Conservation (phyloP, 2,113 vertebrate species). For the Lathamus discolor region DNA sequence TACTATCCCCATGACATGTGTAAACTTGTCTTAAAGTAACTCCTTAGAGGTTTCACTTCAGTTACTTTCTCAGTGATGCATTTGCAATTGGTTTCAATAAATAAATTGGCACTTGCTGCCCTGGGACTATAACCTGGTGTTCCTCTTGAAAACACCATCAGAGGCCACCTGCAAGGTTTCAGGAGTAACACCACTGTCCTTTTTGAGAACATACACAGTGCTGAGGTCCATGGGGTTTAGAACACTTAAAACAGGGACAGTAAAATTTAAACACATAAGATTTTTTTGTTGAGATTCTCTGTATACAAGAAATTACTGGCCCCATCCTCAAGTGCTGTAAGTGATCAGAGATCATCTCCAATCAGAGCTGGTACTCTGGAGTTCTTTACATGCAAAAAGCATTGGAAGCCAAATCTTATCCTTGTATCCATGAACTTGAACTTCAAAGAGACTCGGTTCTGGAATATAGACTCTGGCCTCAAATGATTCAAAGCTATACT, state of each 20-base stretch:
- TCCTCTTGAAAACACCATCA: neutral
- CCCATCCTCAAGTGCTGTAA: neutral
- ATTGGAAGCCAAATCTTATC: neutral
- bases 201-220: neutral
- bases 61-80: neutral
- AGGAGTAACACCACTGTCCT: neutral
- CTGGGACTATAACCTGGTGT: neutral
- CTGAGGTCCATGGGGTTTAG: neutral
- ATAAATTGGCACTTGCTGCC: neutral
- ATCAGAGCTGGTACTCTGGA: neutral
- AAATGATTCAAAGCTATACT: neutral
- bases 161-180: neutral
- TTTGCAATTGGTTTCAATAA: neutral
- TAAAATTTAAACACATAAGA: neutral
- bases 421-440: neutral
- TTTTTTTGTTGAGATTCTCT: neutral
- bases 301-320: neutral
- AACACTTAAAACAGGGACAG: neutral
- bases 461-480: neutral
- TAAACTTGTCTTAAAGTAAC: constrained; percentile 32
- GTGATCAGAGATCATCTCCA: neutral
- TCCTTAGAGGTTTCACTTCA: constrained; percentile 27
- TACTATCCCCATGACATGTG: constrained; percentile 3
- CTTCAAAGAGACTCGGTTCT: neutral
- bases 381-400: neutral